Evolutionary conservation across 2,113 vertebrate species (phyloP), one percentile per base, ranked within the genome.

Genomic region (Acrocephalus kingi): DNA sequence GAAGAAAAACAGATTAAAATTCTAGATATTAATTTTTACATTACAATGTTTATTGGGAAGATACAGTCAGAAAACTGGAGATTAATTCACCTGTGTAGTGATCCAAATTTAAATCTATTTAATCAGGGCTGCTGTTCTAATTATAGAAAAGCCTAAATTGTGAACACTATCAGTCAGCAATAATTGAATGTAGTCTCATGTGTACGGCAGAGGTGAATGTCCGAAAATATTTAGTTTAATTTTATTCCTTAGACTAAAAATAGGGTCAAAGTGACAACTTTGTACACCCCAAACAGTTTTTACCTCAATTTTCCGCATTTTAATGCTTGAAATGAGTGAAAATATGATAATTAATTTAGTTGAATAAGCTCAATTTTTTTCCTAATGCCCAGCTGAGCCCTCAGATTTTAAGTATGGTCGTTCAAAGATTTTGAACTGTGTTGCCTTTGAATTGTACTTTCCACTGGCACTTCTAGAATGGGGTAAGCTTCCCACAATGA

Each of bases 171-270:
- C 27, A 67, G 21, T 8, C 20, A 86, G 20, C 46, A 56, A 37
- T n/a, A 62, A 41, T 3, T 61, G 8, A 91, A 63, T 59, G 6
- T 16, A 64, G 6, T 22, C 39, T 5, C 25, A 23, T 37, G 8
- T 28, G 9, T 46, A 19, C 30, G 56, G 12, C 14, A 16, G 12
- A 6, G 6, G 2, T 41, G 25, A 74, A 69, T 41, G 35, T 33
- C 19, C 0, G 0, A 64, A 88, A 75, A 75, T 4, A 28, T 28
- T 37, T 24, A 16, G 2, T 33, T 84, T 41, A 0, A 31, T 76
- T 76, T 79, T 27, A 41, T 76, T 71, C 58, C 20, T 71, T 55
- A 30, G 49, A 58, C 12, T 77, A 35, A 73, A 75, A 71, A 30
- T 52, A 85, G 21, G 19, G 6, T 77, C 11, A 37, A 74, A 37